phyloP scores from a whole-genome alignment of 2,888 invertebrate species.

The Aspidiotus destructor region DNA sequence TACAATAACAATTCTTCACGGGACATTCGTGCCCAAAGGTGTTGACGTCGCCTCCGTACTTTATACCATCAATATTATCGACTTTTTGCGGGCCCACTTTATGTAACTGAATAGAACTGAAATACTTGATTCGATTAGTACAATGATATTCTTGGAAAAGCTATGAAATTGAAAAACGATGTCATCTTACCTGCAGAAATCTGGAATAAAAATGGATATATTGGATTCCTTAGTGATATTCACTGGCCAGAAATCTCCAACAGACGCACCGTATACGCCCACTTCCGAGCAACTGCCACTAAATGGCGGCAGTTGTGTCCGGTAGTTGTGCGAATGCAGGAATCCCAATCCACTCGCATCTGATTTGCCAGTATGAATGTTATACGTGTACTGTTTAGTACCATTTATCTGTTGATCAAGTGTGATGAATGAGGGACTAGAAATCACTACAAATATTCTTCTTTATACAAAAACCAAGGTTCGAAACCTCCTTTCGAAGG shows the following conservation, averaged over 20 bases:
- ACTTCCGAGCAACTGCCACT: constrained; percentile 47
- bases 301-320: constrained; percentile 49
- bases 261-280: constrained; percentile 58
- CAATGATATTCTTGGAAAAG: background rate
- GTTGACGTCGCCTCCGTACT: constrained; percentile 51
- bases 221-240: constrained; percentile 47
- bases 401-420: constrained; percentile 54
- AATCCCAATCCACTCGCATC: constrained; percentile 58
- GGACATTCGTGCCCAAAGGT: constrained; percentile 49
- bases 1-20: constrained; percentile 56
- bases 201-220: constrained; percentile 60
- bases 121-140: background rate
- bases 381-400: constrained; percentile 59
- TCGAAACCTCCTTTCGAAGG: no score
- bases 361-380: constrained; percentile 61
- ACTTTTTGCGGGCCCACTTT: background rate
- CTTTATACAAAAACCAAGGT: no score
- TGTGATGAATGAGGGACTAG: no score
- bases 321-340: constrained; percentile 60
- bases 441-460: no score
- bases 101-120: background rate
- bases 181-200: constrained; percentile 60
- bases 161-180: no score
- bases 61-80: constrained; percentile 46
- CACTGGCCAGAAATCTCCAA: constrained; percentile 74